A percentile compares a stretch with the other conserved stretches of the same genome.
Evolutionary conservation across 2,797 vertebrate species (phyloP).

Genomic region (Myotis findleyi): DNA sequence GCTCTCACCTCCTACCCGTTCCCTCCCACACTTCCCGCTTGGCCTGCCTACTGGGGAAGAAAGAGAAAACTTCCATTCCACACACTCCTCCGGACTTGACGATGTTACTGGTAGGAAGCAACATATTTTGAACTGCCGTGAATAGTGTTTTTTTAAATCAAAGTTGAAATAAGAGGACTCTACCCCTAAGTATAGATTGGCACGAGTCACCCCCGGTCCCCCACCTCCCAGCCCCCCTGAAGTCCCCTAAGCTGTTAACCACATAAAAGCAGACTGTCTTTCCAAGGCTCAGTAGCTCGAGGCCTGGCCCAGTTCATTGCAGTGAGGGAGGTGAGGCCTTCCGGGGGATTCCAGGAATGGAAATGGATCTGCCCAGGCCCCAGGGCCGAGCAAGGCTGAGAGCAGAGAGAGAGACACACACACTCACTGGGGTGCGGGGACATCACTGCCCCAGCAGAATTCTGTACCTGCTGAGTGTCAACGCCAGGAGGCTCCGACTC

Average conservation of each 20-base stretch:
- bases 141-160: neutral
- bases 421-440: too few species aligned
- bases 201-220: neutral
- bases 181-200: neutral
- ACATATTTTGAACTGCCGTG: neutral
- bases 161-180: neutral
- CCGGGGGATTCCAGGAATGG: neutral
- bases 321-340: constrained; percentile 43
- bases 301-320: constrained; percentile 60
- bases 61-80: neutral
- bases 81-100: neutral
- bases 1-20: too few species aligned
- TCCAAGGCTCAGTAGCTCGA: constrained; percentile 21
- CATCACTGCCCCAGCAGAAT: neutral
- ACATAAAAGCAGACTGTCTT: neutral
- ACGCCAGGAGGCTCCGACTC: neutral
- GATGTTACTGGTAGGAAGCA: neutral
- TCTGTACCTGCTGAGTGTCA: neutral
- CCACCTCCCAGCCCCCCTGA: neutral
- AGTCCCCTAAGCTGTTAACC: neutral
- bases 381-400: neutral
- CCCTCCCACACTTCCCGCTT: neutral
- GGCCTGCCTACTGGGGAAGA: neutral
- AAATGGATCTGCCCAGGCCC: constrained; percentile 36
- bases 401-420: neutral